Conservation (phyloP, 2,888 invertebrate species). For the Isotomurus palustris region DNA sequence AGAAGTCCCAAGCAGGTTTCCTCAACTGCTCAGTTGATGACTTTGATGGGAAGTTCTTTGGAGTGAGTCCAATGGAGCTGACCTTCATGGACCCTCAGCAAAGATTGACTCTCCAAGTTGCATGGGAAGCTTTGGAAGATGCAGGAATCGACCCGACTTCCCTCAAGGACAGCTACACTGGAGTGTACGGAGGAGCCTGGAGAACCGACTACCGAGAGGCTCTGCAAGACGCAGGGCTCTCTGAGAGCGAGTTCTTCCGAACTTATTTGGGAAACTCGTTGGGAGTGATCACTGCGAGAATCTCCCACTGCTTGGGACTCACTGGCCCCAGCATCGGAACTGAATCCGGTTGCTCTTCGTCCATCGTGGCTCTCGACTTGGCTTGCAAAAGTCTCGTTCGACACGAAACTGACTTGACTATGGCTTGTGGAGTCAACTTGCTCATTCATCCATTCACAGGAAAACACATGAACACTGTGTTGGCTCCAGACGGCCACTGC, state of each 20-base stretch:
- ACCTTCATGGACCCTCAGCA: slow-evolving; percentile 12
- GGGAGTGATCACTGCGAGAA: slow-evolving; percentile 10
- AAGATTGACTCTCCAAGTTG: slow-evolving; percentile 7
- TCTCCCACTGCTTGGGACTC: slow-evolving; percentile 14
- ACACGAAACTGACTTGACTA: slow-evolving; percentile 3
- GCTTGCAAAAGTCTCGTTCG: slow-evolving; percentile 13
- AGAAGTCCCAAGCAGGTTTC: slow-evolving; percentile 18
- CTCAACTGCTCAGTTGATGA: slow-evolving; percentile 13
- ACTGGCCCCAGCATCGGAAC: slow-evolving; percentile 8
- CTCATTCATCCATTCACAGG: slow-evolving; percentile 14
- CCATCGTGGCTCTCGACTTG: slow-evolving; percentile 11
- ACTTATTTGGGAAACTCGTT: slow-evolving; percentile 12
- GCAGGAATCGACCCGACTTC: slow-evolving; percentile 3
- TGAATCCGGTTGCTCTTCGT: slow-evolving; percentile 19
- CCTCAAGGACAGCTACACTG: slow-evolving; percentile 2
- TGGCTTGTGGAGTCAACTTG: slow-evolving; percentile 11
- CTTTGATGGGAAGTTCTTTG: slow-evolving; percentile 26
- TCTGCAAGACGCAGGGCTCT: slow-evolving; percentile 3
- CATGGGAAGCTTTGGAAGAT: slow-evolving; percentile 11
- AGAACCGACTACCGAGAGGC: slow-evolving; percentile 7
- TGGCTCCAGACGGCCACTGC: slow-evolving; percentile 21
- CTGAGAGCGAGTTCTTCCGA: slow-evolving; percentile 12
- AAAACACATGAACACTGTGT: slow-evolving; percentile 8
- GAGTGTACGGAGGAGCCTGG: slow-evolving; percentile 8
- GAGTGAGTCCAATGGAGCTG: slow-evolving; percentile 22